These are phyloP conservation scores for Nematostella vectensis DNA, from an alignment of 92 coral and sea anemone species.

Conservation along the genomic window DNA sequence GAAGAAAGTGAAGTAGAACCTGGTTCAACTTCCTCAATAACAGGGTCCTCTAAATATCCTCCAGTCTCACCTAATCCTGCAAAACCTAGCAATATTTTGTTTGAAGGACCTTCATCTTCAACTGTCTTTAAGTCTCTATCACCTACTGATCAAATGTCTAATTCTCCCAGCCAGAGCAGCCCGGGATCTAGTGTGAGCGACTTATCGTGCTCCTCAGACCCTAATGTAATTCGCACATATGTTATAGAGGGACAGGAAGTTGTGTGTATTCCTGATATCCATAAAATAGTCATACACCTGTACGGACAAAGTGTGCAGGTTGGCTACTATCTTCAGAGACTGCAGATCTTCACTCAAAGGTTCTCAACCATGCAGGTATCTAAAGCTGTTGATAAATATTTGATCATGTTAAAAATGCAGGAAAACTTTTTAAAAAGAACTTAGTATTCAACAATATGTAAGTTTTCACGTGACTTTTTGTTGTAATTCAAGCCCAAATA, in stretches of 20 bases:
- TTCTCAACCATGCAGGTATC: conserved; percentile 38
- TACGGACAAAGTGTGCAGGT: conserved; percentile 78
- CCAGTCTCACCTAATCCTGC: not conserved
- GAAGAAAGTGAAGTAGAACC: not conserved
- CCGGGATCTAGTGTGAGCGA: conserved; percentile 19
- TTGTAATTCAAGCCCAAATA: no score
- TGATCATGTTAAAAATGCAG: no score
- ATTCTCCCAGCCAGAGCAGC: conserved; percentile 1
- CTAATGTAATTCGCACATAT: conserved; percentile 49
- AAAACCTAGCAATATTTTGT: not conserved
- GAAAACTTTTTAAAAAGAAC: no score
- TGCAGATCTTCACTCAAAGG: conserved; percentile 54
- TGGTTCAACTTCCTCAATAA: not conserved
- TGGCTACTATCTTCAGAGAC: conserved; percentile 61
- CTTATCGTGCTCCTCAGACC: conserved; percentile 4
- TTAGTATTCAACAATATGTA: no score
- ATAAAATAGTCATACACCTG: conserved; percentile 57
- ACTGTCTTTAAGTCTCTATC: no score
- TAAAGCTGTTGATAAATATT: no score
- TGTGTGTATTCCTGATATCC: conserved; percentile 80
- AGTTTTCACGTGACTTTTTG: no score
- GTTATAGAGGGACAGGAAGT: conserved; percentile 41
- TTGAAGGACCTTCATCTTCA: no score
- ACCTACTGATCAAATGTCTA: not conserved
- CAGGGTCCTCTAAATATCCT: not conserved